Base-by-base conservation (phyloP, 2,113 vertebrate species). In the Electrona antarctica region DNA sequence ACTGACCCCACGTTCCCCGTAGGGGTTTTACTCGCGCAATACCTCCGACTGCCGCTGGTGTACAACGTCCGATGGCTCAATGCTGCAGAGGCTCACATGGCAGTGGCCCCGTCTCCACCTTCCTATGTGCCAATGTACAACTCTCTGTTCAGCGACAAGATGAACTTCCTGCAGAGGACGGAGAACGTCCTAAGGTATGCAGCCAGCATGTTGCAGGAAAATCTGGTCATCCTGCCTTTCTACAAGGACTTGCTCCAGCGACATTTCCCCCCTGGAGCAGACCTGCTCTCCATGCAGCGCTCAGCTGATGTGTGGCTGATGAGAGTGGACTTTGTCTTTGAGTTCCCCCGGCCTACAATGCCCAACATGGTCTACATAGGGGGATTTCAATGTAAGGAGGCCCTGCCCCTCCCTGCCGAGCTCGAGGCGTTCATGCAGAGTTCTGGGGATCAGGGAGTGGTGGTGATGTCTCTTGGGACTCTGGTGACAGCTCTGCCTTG, bases 381-480 rank as follows among this genome's bases (percentile, higher is more conserved):
- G 1, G 85, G 89, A 2, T 89, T 90, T 66, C 89, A 88, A 60
- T 89, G 89, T 56, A 69, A 60, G 8, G 67, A 78, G 0, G 45
- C 84, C 0, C 60, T 76, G 48, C 80, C 84, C 0, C 63, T 87
- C 7, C 48, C 70, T 45, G 48, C 52, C 4, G 73, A 92, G 2
- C 71, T 94, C n/a, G 91, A 93, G 55, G 77, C 78, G 14, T 94
- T 94, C 63, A 71, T 93, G 81, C 84, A 89, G 76, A 91, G 90
- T 54, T 93, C 92, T 3, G 90, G 88, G 1, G 86, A 91, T 0
- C 90, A 94, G 0, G 92, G 93, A 0, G 90, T 94, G 9, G 85
- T 94, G 9, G 15, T 92, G 29, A 91, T 94, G 91, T 92, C 93
- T 21, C 61, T 94, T 47, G 93, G 93, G 5, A 87, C 91, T 0